Evolutionary conservation across 2,797 vertebrate species (phyloP).

Genomic region (Schizopygopsis pylzovi): DNA sequence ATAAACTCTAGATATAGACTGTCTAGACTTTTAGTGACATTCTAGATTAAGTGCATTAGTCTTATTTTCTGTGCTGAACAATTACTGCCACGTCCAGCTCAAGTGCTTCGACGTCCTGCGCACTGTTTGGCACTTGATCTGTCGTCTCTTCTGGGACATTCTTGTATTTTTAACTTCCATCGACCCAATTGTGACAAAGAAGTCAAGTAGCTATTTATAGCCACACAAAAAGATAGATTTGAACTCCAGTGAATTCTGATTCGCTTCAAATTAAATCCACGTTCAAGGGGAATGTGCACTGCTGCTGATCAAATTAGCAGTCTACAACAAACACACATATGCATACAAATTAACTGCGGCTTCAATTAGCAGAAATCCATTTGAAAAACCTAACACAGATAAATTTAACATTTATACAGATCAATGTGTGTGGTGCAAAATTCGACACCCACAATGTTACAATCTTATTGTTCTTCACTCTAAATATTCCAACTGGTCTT

Average conservation of each 20-base stretch:
- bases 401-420: neutral
- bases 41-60: neutral
- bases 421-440: neutral
- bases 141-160: slow-evolving; percentile 53
- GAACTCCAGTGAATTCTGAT: slow-evolving; percentile 57
- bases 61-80: neutral
- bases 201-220: slow-evolving; percentile 72
- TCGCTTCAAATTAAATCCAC: slow-evolving; percentile 63
- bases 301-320: slow-evolving; percentile 37
- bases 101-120: neutral
- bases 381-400: slow-evolving; percentile 40
- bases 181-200: slow-evolving; percentile 72
- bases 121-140: slow-evolving; percentile 19
- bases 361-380: slow-evolving; percentile 39
- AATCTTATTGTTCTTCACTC: neutral
- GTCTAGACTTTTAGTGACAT: neutral
- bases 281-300: slow-evolving; percentile 54
- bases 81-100: neutral
- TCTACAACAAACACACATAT: slow-evolving; percentile 20
- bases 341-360: slow-evolving; percentile 21
- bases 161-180: slow-evolving; percentile 66
- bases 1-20: neutral
- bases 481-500: neutral
- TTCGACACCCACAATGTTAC: neutral
- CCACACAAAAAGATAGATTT: slow-evolving; percentile 46